phyloP scores from a whole-genome alignment of 2,888 invertebrate genomes.

The Pyrochroa serraticornis region DNA sequence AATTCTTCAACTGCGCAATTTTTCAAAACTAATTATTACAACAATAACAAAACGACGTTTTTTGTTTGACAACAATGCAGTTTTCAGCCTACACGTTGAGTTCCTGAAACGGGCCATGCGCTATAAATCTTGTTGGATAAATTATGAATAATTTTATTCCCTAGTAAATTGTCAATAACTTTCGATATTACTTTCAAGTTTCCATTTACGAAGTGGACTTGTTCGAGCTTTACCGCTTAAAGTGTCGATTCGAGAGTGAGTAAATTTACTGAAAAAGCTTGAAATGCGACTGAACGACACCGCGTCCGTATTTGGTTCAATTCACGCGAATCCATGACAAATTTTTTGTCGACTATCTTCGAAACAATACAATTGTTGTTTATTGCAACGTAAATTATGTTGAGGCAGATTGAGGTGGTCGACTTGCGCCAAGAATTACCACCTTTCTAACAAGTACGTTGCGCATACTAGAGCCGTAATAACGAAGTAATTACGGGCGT shows the following conservation, averaged over 20 bases:
- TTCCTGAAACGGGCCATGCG: too few relatives aligned
- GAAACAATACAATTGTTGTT: too few relatives aligned
- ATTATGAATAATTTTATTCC: constrained; percentile 4
- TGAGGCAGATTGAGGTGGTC: too few relatives aligned
- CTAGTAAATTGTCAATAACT: constrained; percentile 2
- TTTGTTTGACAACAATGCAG: too few relatives aligned
- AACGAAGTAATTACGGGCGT: constrained; percentile 47
- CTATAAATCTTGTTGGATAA: constrained; percentile 3
- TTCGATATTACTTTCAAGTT: background rate
- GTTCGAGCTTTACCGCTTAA: background rate
- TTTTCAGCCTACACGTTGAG: too few relatives aligned
- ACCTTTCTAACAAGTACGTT: constrained; percentile 25
- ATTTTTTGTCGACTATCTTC: too few relatives aligned
- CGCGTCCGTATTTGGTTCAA: too few relatives aligned
- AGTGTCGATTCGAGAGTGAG: background rate
- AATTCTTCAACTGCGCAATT: too few relatives aligned
- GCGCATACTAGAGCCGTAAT: constrained; percentile 45
- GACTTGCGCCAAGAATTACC: background rate
- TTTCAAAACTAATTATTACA: too few relatives aligned
- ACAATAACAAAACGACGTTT: too few relatives aligned
- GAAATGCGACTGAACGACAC: background rate
- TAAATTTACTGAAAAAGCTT: background rate
- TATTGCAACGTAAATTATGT: too few relatives aligned
- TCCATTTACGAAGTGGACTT: constrained; percentile 4
- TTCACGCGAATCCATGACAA: too few relatives aligned